Evolutionary conservation across 2,113 vertebrate genomes (phyloP).

Genomic region (Lepisosteus osseus): DNA sequence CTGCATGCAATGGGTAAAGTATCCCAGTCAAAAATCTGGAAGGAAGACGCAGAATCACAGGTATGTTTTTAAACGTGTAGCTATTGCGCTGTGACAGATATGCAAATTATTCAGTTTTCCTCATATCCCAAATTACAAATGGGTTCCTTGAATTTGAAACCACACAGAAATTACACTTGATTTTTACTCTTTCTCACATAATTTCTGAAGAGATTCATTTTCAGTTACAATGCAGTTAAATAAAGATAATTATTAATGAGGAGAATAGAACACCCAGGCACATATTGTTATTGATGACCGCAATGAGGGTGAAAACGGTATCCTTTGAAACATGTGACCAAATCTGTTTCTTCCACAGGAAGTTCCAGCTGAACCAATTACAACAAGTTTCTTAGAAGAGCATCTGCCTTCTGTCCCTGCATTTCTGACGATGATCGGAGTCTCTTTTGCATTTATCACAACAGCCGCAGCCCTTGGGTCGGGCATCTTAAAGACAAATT

Average conservation of each 20-base stretch:
- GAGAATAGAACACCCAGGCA: too few relatives aligned
- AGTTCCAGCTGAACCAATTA: neutral
- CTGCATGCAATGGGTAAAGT: slow-evolving; percentile 3
- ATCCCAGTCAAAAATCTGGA: neutral
- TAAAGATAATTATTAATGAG: too few relatives aligned
- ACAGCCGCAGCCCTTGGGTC: neutral
- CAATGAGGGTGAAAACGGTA: too few relatives aligned
- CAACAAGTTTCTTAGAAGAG: neutral
- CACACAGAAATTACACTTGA: neutral
- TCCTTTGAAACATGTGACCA: neutral
- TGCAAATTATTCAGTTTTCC: too few relatives aligned
- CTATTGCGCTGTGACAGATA: too few relatives aligned
- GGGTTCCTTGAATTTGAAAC: too few relatives aligned
- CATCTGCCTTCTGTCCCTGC: neutral
- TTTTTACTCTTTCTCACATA: too few relatives aligned
- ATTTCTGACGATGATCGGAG: neutral
- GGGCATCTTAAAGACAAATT: neutral
- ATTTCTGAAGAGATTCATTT: too few relatives aligned
- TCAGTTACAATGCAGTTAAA: too few relatives aligned
- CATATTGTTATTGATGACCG: neutral
- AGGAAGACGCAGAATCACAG: neutral
- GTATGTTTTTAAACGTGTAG: neutral
- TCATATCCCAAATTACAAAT: too few relatives aligned
- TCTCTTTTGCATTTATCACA: neutral
- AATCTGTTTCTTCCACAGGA: neutral